Evolutionary conservation across 2,888 invertebrate genomes (phyloP), one percentile per base, ranked within the genome.

Genomic region (Pyrgus malvae): DNA sequence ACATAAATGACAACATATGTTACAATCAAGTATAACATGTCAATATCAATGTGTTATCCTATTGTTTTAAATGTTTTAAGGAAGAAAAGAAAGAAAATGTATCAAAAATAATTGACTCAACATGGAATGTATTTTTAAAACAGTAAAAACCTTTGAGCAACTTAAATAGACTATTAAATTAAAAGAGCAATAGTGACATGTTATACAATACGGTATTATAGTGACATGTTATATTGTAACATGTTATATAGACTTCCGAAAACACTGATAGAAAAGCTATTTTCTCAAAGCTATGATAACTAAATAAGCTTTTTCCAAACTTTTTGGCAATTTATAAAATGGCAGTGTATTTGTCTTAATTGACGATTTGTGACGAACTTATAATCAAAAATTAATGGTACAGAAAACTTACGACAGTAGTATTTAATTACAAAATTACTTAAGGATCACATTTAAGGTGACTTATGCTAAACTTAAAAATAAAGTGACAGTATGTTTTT

Each of bases 361-460:
- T 70, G 69, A 73, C 70, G 67, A 14, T 54, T 59, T 56, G 54
- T 46, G 64, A 50, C 68, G 65, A 65, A 66, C 65, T 53, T 57
- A 51, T 74, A 80, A 76, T 19, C 19, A 31, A 44, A 12, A 45
- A 19, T 29, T 33, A 74, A 67, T 76, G 78, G 77, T 86, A 87
- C 74, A 87, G 87, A 87, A 86, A 85, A 69, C 79, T 76, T 80
- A 78, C 66, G 56, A 56, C 59, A 60, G 58, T 58, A 59, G 58
- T 48, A 51, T 59, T 63, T 60, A 59, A 61, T 62, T 58, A 58
- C 38, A 57, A 59, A 63, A 64, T n/a, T 62, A 63, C 60, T 63
- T 61, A 59, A 78, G 78, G 84, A 87, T 87, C 88, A 88, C 87
- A 88, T 77, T 80, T 66, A 63, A 63, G 79, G 84, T 82, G 85